Conservation (phyloP, 2,888 invertebrate genomes). For the Melikaiella ostensackeni region DNA sequence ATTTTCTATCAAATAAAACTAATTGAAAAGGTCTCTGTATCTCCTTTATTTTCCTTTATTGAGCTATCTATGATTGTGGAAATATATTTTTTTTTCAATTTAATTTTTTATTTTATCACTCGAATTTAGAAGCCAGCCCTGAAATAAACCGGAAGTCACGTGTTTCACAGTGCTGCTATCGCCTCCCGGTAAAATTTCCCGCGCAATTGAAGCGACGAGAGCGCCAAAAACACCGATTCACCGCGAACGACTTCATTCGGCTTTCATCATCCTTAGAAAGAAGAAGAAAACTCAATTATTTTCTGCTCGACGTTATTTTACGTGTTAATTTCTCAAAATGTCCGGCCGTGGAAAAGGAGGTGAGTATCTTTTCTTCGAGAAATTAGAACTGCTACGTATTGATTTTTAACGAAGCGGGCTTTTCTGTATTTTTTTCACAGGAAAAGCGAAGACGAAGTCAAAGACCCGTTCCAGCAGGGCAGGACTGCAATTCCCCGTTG, state of each 20-base stretch:
- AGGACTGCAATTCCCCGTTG: constrained; percentile 80
- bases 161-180: background rate
- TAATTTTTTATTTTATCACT: too few relatives aligned
- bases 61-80: too few relatives aligned
- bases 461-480: constrained; percentile 78
- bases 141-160: background rate
- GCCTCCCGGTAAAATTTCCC: constrained; percentile 20
- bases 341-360: constrained; percentile 46
- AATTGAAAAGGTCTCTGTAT: too few relatives aligned
- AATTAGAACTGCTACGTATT: background rate
- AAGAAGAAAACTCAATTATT: background rate
- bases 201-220: constrained; percentile 16
- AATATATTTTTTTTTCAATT: too few relatives aligned
- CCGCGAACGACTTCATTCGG: background rate
- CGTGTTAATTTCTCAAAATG: constrained; percentile 26
- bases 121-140: too few relatives aligned
- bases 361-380: constrained; percentile 8
- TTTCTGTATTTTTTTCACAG: constrained; percentile 46
- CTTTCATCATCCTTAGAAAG: background rate
- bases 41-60: too few relatives aligned
- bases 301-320: too few relatives aligned
- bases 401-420: background rate
- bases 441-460: constrained; percentile 68
- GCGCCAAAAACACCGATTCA: constrained; percentile 21
- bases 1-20: too few relatives aligned